A percentile compares a stretch with the other conserved stretches of the same genome.
Conservation (phyloP, 1,140 invertebrate genomes). For the Drosophila pectinifera region DNA sequence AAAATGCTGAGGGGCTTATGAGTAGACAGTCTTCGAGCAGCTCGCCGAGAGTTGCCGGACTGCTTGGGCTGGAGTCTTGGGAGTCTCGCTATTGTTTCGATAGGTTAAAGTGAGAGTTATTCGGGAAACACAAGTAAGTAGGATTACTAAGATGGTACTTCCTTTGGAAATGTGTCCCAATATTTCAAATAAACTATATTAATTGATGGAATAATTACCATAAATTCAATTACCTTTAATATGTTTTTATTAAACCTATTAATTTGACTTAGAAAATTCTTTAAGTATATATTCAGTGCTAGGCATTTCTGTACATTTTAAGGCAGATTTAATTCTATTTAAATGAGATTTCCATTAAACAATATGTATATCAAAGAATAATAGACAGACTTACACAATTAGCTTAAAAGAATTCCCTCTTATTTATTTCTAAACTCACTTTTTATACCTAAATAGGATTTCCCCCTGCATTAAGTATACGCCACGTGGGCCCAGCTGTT, state of each 20-base stretch:
- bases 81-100: neutral
- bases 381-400: neutral
- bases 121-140: too few relatives aligned
- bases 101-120: slow-evolving; percentile 3
- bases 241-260: neutral
- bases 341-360: neutral
- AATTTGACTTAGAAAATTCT: neutral
- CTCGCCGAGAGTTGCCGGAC: slow-evolving; percentile 51
- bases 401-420: neutral
- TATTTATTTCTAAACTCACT: too few relatives aligned
- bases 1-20: slow-evolving; percentile 65
- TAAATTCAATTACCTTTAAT: too few relatives aligned
- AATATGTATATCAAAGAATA: neutral
- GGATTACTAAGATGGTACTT: neutral
- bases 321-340: neutral
- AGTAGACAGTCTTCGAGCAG: slow-evolving; percentile 47
- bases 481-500: slow-evolving; percentile 6
- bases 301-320: too few relatives aligned
- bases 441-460: too few relatives aligned
- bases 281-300: too few relatives aligned
- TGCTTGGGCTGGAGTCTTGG: neutral
- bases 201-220: too few relatives aligned
- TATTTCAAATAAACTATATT: too few relatives aligned
- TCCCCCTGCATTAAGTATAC: slow-evolving; percentile 42
- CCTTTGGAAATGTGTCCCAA: neutral